A percentile compares a stretch with the other conserved stretches of the same genome.
Conservation (phyloP, 2,888 invertebrate genomes). For the Eudemis profundana region DNA sequence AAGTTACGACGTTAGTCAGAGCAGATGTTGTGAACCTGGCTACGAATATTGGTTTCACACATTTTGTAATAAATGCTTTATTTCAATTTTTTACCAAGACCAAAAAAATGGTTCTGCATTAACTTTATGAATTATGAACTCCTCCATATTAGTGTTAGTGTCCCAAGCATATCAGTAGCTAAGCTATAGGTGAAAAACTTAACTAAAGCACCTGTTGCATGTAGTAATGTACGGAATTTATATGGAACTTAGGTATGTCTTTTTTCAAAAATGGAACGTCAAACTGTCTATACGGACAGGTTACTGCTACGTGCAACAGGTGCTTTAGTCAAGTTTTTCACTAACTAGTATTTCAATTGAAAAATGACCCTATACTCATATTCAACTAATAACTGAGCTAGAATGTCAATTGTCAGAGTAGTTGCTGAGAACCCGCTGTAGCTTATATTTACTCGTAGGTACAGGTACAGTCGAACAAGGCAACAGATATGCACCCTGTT, state of each 20-base stretch:
- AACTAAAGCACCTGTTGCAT: too few species aligned
- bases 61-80: constrained; percentile 18
- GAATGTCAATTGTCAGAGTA: background rate
- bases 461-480: too few species aligned
- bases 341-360: background rate
- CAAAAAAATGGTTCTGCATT: constrained; percentile 10
- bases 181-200: too few species aligned
- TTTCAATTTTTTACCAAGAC: background rate
- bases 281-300: too few species aligned
- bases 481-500: too few species aligned
- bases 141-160: too few species aligned
- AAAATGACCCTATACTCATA: background rate
- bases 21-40: constrained; percentile 70
- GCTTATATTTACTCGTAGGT: background rate
- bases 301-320: too few species aligned
- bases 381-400: background rate
- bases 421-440: background rate
- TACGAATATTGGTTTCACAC: constrained; percentile 51
- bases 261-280: too few species aligned
- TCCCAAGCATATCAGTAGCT: too few species aligned
- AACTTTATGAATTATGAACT: background rate
- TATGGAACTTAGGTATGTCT: too few species aligned
- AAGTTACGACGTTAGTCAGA: constrained; percentile 62
- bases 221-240: too few species aligned
- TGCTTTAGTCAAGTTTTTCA: too few species aligned